Percentiles rank a stretch among this genome's conserved stretches.
Evolutionary conservation across 2,888 invertebrate genomes (phyloP).

Genomic region (Asteroscopus sphinx): DNA sequence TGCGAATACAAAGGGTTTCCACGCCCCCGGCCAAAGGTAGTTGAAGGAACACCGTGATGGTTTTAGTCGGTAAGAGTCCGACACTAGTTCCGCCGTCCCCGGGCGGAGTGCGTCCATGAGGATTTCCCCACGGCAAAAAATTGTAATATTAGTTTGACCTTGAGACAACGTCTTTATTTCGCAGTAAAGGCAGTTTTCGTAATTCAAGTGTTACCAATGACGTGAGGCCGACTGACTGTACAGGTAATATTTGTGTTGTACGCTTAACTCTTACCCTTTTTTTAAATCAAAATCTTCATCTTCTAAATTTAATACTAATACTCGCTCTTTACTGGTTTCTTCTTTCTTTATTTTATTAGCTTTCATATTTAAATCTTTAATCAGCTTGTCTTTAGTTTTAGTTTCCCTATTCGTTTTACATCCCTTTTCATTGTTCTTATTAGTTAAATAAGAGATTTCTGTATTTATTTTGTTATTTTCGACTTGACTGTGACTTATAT

Average conservation of each 20-base stretch:
- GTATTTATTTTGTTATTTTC: conserved; percentile 3
- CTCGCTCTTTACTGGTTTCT: background rate
- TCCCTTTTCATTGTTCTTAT: background rate
- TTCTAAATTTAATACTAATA: conserved; percentile 6
- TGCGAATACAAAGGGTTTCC: no score
- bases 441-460: background rate
- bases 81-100: no score
- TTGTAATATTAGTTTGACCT: no score
- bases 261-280: conserved; percentile 19
- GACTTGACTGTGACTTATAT: background rate
- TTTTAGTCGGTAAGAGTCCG: no score
- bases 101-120: no score
- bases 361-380: background rate
- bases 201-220: no score
- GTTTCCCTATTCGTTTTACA: background rate
- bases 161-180: no score
- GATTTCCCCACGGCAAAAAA: no score
- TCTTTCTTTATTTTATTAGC: background rate
- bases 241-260: background rate
- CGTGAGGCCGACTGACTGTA: no score
- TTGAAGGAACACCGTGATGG: no score
- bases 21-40: no score
- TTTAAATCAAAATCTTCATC: conserved; percentile 2
- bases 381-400: background rate
- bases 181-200: no score